These are phyloP conservation scores for Megalonaias nervosa DNA, from an alignment of 1,140 invertebrate genomes.

Conservation along the genomic window DNA sequence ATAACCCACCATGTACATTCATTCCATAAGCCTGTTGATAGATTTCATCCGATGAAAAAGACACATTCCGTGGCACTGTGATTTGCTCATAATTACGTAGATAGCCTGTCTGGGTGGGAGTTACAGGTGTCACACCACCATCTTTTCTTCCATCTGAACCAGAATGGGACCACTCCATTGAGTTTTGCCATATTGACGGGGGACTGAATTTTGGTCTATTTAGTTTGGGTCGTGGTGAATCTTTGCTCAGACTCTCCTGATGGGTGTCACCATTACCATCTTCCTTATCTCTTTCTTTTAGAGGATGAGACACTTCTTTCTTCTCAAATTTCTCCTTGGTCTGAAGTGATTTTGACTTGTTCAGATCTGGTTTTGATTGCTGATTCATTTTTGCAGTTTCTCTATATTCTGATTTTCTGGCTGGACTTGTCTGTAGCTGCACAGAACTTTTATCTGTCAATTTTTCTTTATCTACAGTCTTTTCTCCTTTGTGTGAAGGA, in stretches of 20 bases:
- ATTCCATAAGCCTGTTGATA: constrained; percentile 53
- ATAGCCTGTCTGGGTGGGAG: constrained; percentile 3
- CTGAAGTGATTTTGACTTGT: neutral
- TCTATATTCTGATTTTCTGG: constrained; percentile 2
- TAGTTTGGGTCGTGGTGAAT: constrained; percentile 28
- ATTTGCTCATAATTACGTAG: constrained; percentile 51
- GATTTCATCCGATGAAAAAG: constrained; percentile 58
- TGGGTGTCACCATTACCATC: constrained; percentile 3
- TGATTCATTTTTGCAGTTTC: constrained; percentile 6
- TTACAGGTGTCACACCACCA: too few relatives aligned
- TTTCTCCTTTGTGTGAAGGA: neutral
- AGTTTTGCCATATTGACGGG: constrained; percentile 31
- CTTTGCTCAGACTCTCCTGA: constrained; percentile 6
- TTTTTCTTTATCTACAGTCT: constrained; percentile 23
- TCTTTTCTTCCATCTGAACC: too few relatives aligned
- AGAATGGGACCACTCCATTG: neutral
- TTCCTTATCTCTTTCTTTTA: constrained; percentile 6
- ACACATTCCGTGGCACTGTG: constrained; percentile 44
- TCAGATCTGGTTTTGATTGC: neutral
- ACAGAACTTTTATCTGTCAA: neutral
- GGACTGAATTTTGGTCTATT: constrained; percentile 37
- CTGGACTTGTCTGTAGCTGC: too few relatives aligned
- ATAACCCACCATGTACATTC: too few relatives aligned
- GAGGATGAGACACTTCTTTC: constrained; percentile 1
- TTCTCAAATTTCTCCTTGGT: constrained; percentile 1